These are phyloP conservation scores for Urosaurus nigricauda DNA, from an alignment of 2,797 vertebrate species.

Conservation along the genomic window DNA sequence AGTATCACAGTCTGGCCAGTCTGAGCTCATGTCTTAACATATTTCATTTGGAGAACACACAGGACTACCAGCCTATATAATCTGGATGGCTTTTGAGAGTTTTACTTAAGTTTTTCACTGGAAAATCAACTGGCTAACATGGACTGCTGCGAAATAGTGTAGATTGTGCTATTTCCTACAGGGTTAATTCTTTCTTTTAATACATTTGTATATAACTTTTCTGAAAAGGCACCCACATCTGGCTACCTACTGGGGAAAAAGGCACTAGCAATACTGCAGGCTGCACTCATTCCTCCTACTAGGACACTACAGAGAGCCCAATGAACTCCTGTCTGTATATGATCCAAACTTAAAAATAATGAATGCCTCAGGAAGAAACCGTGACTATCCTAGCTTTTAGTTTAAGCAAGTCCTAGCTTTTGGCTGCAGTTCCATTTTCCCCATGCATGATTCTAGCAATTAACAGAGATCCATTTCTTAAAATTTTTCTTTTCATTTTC, in stretches of 20 bases:
- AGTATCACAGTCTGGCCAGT: rapidly evolving
- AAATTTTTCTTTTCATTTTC: too few species aligned
- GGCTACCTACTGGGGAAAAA: not conserved
- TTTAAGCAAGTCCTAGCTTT: not conserved
- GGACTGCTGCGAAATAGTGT: too few species aligned
- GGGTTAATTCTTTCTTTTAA: not conserved
- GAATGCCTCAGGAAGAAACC: not conserved
- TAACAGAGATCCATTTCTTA: not conserved
- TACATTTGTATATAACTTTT: not conserved
- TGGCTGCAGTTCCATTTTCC: not conserved
- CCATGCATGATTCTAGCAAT: not conserved
- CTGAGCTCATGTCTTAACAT: not conserved
- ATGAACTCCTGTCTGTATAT: not conserved
- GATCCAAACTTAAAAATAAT: not conserved
- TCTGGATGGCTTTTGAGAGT: not conserved
- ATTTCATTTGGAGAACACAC: not conserved
- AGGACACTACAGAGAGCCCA: not conserved
- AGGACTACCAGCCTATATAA: too few species aligned
- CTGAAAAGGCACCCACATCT: not conserved
- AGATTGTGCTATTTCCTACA: not conserved
- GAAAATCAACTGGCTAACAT: not conserved
- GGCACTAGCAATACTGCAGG: not conserved
- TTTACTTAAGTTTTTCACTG: not conserved
- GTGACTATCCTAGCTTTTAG: not conserved
- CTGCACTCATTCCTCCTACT: not conserved